Conservation (phyloP, 2,113 vertebrate species). For the Canis aureus region DNA sequence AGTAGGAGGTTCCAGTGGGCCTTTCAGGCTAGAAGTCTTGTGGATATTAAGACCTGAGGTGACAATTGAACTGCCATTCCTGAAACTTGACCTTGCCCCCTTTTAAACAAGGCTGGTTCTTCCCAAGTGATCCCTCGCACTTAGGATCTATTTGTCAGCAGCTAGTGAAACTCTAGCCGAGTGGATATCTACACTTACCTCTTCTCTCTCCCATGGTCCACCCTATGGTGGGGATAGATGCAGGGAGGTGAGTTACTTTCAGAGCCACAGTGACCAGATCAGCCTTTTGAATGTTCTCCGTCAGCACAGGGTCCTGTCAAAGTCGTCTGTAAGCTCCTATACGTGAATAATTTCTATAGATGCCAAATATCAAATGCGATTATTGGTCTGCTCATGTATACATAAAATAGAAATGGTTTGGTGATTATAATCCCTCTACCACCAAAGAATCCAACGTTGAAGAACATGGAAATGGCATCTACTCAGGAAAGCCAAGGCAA, state of each 20-base stretch:
- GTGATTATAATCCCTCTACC: neutral
- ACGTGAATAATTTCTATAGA: neutral
- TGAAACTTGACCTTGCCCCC: conserved; percentile 66
- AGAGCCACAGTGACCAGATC: neutral
- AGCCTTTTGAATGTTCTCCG: neutral
- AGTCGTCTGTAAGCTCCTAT: neutral
- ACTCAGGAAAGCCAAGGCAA: neutral
- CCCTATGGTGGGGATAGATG: neutral
- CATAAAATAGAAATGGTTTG: neutral
- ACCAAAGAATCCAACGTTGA: neutral
- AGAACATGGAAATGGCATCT: neutral
- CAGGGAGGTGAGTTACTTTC: neutral
- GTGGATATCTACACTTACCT: neutral
- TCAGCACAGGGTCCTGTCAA: neutral
- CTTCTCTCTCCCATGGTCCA: neutral
- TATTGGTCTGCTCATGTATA: neutral
- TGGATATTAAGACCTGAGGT: neutral
- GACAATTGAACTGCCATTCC: conserved; percentile 62
- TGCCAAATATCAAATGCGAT: neutral
- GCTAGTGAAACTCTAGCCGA: neutral
- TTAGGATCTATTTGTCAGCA: conserved; percentile 51
- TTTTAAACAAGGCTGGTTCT: conserved; percentile 58
- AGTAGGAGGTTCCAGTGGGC: neutral
- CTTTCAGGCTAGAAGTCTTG: neutral
- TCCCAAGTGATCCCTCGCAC: conserved; percentile 46